These are phyloP conservation scores for Podabrus alpinus DNA, from an alignment of 2,888 invertebrate genomes.

Conservation along the genomic window DNA sequence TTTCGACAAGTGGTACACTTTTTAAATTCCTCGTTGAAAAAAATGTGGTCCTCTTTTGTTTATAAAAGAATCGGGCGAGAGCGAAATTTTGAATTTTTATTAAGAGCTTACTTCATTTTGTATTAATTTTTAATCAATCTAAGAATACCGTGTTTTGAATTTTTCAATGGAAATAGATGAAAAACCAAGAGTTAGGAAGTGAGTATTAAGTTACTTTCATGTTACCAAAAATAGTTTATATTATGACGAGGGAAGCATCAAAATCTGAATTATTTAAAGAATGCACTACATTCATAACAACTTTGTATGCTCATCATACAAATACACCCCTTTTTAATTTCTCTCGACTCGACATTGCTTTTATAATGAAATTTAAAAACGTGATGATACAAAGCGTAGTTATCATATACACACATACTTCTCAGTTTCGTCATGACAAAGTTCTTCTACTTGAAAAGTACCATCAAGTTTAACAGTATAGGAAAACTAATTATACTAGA, in stretches of 20 bases:
- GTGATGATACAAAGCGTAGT: background rate
- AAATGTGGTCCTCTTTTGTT: background rate
- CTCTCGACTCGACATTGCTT: background rate
- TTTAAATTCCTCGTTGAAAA: background rate
- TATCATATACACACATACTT: background rate
- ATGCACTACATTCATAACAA: background rate
- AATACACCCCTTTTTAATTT: background rate
- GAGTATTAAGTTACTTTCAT: background rate
- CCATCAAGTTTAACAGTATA: background rate
- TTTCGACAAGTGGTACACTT: background rate
- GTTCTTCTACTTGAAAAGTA: background rate
- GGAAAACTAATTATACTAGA: background rate
- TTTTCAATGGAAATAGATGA: background rate
- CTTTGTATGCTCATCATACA: background rate
- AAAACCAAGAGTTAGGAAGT: background rate
- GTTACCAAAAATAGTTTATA: background rate
- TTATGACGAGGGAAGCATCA: background rate
- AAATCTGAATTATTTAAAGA: background rate
- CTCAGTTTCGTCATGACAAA: too few relatives aligned
- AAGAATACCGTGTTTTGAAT: background rate
- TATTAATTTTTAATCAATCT: background rate
- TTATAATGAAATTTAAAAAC: background rate
- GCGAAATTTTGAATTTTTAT: background rate
- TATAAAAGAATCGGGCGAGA: background rate
- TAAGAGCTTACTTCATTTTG: background rate